A percentile compares a stretch with the other conserved stretches of the same genome.
These are phyloP conservation scores for Sinocyclocheilus grahami DNA, from an alignment of 2,113 vertebrate species.

Conservation along the genomic window DNA sequence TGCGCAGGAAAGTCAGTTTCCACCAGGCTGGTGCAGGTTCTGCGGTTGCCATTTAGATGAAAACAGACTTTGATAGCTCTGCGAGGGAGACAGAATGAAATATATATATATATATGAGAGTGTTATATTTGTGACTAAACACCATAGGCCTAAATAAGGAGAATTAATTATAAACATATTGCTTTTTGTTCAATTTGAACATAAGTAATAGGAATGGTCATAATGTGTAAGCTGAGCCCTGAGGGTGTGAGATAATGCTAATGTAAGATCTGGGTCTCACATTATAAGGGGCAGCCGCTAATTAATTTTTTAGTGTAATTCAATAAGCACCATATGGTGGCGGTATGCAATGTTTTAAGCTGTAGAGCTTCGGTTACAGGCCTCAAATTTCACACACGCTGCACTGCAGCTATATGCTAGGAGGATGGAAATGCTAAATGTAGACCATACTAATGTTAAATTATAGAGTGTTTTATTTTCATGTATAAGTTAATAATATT, in stretches of 20 bases:
- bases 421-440: conserved; percentile 8
- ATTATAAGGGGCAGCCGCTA: conserved; percentile 34
- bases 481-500: too few relatives aligned
- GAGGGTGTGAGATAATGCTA: conserved; percentile 15
- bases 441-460: background rate
- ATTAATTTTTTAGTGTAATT: conserved; percentile 71
- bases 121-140: background rate
- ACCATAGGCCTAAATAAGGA: background rate
- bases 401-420: conserved; percentile 18
- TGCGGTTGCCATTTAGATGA: conserved; percentile 67
- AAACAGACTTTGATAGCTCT: conserved; percentile 6
- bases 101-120: background rate
- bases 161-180: background rate
- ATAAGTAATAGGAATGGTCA: background rate
- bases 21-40: conserved; percentile 82
- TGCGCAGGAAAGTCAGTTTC: conserved; percentile 88
- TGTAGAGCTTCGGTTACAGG: conserved; percentile 42
- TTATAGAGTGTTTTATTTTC: background rate
- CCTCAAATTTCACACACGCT: conserved; percentile 45
- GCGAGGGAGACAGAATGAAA: conserved; percentile 8
- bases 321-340: conserved; percentile 61
- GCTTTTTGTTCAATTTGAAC: background rate
- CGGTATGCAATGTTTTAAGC: conserved; percentile 47
- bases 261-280: conserved; percentile 40
- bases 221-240: conserved; percentile 44